phyloP scores from a whole-genome alignment of 2,888 invertebrate species.

The Carpatolechia fugitivella region DNA sequence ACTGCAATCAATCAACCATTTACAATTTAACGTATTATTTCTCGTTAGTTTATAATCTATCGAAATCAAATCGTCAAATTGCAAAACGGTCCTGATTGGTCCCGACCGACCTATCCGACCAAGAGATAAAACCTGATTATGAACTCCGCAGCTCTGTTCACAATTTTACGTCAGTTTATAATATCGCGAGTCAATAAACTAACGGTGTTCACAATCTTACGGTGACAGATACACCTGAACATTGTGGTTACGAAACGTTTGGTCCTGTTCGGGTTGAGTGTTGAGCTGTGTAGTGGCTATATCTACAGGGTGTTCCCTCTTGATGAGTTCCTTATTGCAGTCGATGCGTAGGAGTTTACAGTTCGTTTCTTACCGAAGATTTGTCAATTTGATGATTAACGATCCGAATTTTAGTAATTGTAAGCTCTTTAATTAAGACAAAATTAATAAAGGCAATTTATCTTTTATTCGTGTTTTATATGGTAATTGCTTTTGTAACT shows the following conservation, averaged over 20 bases:
- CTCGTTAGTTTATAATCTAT: too few relatives aligned
- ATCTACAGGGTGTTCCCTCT: not conserved
- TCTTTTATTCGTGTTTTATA: not conserved
- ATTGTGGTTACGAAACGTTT: constrained; percentile 33
- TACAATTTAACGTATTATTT: too few relatives aligned
- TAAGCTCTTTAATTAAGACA: not conserved
- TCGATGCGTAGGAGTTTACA: not conserved
- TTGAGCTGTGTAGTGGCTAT: not conserved
- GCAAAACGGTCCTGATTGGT: too few relatives aligned
- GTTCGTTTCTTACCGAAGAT: not conserved
- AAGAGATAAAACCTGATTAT: too few relatives aligned
- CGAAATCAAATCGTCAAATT: too few relatives aligned
- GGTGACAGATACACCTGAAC: constrained; percentile 38
- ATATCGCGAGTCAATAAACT: too few relatives aligned
- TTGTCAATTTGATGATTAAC: not conserved
- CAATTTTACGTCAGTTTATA: too few relatives aligned
- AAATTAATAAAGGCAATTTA: not conserved
- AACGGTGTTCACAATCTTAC: too few relatives aligned
- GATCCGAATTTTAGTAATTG: not conserved
- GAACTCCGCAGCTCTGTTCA: too few relatives aligned
- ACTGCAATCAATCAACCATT: too few relatives aligned
- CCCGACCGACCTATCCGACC: too few relatives aligned
- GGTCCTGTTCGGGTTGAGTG: constrained; percentile 17
- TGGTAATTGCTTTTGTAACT: not conserved
- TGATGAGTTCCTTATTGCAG: constrained; percentile 1